phyloP scores from a whole-genome alignment of 2,113 vertebrate species.

The Salvelinus sp. region DNA sequence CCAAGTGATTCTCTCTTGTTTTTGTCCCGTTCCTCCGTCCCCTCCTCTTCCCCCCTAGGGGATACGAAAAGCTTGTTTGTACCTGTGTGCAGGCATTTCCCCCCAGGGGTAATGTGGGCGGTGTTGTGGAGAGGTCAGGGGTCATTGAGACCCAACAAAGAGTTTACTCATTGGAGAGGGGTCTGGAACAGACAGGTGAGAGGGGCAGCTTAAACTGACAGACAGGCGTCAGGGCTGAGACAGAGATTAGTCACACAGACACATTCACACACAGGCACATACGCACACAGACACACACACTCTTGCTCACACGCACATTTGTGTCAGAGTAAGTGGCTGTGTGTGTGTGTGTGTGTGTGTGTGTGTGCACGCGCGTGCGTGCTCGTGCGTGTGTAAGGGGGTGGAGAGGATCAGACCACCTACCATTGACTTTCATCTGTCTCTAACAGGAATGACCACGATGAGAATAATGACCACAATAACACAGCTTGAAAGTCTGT shows the following conservation, averaged over 20 bases:
- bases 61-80: slow-evolving; percentile 18
- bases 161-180: slow-evolving; percentile 18
- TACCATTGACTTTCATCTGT: slow-evolving; percentile 28
- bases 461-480: slow-evolving; percentile 37
- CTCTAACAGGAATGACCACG: slow-evolving; percentile 45
- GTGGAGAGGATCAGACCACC: slow-evolving; percentile 28
- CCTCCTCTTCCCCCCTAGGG: slow-evolving; percentile 22
- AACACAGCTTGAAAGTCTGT: slow-evolving; percentile 41
- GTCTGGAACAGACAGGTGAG: slow-evolving; percentile 10
- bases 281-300: slow-evolving; percentile 12
- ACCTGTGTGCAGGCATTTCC: slow-evolving; percentile 49
- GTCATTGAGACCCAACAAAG: slow-evolving; percentile 37
- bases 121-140: slow-evolving; percentile 34
- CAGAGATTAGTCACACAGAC: not conserved
- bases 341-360: not conserved
- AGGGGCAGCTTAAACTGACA: slow-evolving; percentile 11
- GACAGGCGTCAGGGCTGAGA: slow-evolving; percentile 1
- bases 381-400: not conserved
- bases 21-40: slow-evolving; percentile 17
- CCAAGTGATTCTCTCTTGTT: slow-evolving; percentile 36
- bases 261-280: not conserved
- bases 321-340: not conserved
- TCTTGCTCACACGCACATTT: not conserved
- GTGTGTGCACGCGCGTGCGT: not conserved
- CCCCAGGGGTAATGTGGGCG: slow-evolving; percentile 38